Evolutionary conservation across 37 sponge, comb jelly and placozoan genomes (phyloP), one percentile per base, ranked within the genome.

Genomic region (Beroe ovata): DNA sequence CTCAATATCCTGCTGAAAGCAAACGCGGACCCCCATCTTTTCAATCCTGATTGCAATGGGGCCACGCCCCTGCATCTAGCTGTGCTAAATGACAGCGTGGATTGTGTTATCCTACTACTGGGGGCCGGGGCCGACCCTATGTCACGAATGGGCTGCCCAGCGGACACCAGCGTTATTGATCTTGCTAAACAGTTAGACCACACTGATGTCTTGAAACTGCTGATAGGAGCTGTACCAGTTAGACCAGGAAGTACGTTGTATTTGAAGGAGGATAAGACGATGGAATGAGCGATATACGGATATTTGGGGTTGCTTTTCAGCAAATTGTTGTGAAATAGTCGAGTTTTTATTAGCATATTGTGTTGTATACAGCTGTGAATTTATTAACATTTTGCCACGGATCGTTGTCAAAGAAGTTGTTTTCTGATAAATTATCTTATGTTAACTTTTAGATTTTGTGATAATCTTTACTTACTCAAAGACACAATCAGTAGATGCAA

Each of bases 41-140:
- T 69, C 71, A 69, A 69, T 69, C 71, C 71, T 21, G 71, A 69
- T 16, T 36, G 38, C 20, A 69, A 69, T 34, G 71, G 71, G 19
- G 71, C 71, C 11, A 69, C 71, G 19, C 71, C 71, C 20, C 71
- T 69, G 14, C 71, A 69, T 34, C 71, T 69, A 8, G 71, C 71
- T 16, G 71, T 69, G 38, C 71, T 69, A 6, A 29, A 35, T 29
- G 71, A 69, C 71, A 69, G 71, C 32, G 19, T 69, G 38, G 71
- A 69, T 35, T 69, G 71, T 69, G 71, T 69, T 11, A 25, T 69
- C 26, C 32, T 69, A 38, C 32, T 69, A 20, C 32, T 69, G 71
- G 71, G 71, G 71, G 38, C 38, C 11, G 71, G 71, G 25, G 71
- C 71, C 6, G 71, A 69, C 36, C 71, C 71, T 4, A 16, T 69